Base-by-base conservation (phyloP, 2,797 vertebrate species). In the Sebastes jordani region DNA sequence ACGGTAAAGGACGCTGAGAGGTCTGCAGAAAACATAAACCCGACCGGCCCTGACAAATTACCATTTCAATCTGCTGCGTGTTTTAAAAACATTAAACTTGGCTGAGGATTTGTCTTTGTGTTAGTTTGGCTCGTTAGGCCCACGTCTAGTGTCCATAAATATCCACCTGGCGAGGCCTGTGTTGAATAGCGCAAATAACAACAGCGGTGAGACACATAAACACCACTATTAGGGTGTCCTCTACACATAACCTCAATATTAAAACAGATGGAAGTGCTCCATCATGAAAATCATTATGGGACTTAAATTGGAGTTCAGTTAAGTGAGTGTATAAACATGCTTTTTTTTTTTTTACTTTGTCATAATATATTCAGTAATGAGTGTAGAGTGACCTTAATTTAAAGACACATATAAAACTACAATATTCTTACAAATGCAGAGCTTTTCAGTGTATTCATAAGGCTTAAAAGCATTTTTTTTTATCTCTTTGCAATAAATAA, bases 111-210 rank as follows among this genome's bases (percentile, higher is more conserved):
- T 65, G 58, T 75, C 38, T 86, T 83, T 72, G 77, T 73, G 63
- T 62, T 58, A 56, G 36, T 77, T 70, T 55, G 66, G 62, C 86
- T 83, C 66, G 81, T 85, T 89, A 74, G 87, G 71, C 76, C 77
- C 77, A 58, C 2, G 74, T 76, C 61, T 81, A 30, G 42, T 78
- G 76, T 76, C 78, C 79, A 86, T 85, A 90, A 72, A 89, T 86
- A 46, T 58, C 66, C 34, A 58, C 56, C 61, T 78, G 62, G 78
- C 58, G 76, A 86, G 74, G 74, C 76, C 80, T 60, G 63, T 36
- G 78, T 46, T 32, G 73, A 80, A 72, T 22, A 36, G 58, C n/a
- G n/a, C 73, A 88, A 83, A 92, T 79, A 87, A 86, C 67, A 86
- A 83, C 67, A 87, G 69, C 56, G n/a, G 65, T 52, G 78, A 78